Evolutionary conservation across 2,888 invertebrate species (phyloP).

Genomic region (Therioaphis trifolii): DNA sequence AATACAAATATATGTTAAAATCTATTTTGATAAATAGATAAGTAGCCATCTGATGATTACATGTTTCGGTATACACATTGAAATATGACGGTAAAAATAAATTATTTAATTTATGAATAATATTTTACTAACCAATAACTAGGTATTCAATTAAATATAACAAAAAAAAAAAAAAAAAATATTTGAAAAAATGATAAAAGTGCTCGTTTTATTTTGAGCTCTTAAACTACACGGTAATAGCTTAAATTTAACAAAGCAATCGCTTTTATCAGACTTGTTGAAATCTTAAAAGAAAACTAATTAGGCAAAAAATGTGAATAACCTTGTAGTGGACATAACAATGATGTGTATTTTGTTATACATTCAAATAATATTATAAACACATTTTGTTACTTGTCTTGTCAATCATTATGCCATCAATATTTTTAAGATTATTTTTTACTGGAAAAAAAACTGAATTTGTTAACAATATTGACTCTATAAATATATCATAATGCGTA

Average conservation of each 20-base stretch:
- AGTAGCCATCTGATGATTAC: too few relatives aligned
- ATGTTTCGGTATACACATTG: too few relatives aligned
- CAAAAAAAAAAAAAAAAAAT: neutral
- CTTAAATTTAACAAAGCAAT: constrained; percentile 5
- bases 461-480: neutral
- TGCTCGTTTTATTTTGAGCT: neutral
- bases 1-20: neutral
- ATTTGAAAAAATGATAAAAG: neutral
- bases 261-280: neutral
- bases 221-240: neutral
- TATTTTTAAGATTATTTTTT: neutral
- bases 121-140: too few relatives aligned
- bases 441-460: neutral
- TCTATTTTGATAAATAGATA: too few relatives aligned
- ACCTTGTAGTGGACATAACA: constrained; percentile 25
- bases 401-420: constrained; percentile 32
- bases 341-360: constrained; percentile 24
- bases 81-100: too few relatives aligned
- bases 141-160: neutral
- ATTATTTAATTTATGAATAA: too few relatives aligned
- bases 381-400: constrained; percentile 15
- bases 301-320: neutral
- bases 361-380: neutral
- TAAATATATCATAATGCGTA: neutral
- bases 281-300: constrained; percentile 30